These are phyloP conservation scores for Thysanoteuthis rhombus DNA, from an alignment of 2,888 invertebrate species.

Conservation along the genomic window DNA sequence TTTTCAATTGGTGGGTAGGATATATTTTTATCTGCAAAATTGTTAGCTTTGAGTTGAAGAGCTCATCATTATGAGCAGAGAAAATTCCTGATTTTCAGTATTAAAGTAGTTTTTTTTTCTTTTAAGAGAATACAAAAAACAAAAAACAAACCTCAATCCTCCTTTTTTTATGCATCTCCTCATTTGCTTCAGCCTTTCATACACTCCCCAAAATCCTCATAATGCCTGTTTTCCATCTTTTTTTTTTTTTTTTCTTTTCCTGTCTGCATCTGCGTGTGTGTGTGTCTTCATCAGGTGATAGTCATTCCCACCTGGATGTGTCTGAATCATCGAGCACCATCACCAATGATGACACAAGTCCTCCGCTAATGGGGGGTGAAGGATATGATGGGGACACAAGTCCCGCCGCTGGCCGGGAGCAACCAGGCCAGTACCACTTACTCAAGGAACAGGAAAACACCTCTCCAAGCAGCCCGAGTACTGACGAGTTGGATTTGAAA, in stretches of 20 bases:
- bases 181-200: background rate
- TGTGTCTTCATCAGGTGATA: conserved; percentile 37
- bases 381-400: conserved; percentile 46
- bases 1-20: too few species aligned
- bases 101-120: too few species aligned
- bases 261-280: background rate
- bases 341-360: conserved; percentile 54
- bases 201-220: background rate
- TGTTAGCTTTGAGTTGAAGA: too few species aligned
- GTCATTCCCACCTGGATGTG: conserved; percentile 34
- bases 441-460: conserved; percentile 47
- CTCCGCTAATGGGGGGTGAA: background rate
- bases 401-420: conserved; percentile 35
- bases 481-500: conserved; percentile 54
- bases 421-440: conserved; percentile 37
- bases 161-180: too few species aligned
- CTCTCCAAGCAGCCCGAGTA: conserved; percentile 51
- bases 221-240: background rate
- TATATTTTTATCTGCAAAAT: too few species aligned
- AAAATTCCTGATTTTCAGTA: too few species aligned
- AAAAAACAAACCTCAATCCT: too few species aligned
- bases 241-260: background rate
- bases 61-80: too few species aligned
- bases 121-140: too few species aligned
- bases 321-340: conserved; percentile 56